phyloP scores from a whole-genome alignment of 2,888 invertebrate genomes.

The Isotomurus palustris region DNA sequence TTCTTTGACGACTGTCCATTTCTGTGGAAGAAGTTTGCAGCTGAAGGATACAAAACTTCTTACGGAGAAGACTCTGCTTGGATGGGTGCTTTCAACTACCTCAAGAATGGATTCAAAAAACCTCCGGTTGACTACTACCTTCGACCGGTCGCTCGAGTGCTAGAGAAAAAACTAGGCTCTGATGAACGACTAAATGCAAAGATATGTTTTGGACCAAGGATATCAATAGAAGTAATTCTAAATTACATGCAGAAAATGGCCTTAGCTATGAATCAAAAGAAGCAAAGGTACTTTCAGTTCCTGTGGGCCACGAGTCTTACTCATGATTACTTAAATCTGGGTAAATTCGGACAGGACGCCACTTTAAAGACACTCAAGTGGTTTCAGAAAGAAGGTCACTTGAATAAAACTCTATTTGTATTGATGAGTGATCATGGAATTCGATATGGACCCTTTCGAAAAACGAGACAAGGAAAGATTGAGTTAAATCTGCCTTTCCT shows the following conservation, averaged over 20 bases:
- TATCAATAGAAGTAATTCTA: constrained; percentile 67
- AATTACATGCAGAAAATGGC: constrained; percentile 66
- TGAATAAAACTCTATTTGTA: constrained; percentile 66
- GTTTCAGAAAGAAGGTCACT: constrained; percentile 54
- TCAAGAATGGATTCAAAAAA: constrained; percentile 68
- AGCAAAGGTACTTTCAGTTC: constrained; percentile 69
- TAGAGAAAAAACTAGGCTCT: constrained; percentile 63
- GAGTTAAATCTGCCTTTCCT: constrained; percentile 84
- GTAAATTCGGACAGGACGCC: constrained; percentile 65
- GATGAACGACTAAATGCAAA: constrained; percentile 61
- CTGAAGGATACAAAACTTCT: constrained; percentile 66
- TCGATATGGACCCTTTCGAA: constrained; percentile 58
- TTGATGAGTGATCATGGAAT: constrained; percentile 75
- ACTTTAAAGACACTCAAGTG: constrained; percentile 59
- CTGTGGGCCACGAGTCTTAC: constrained; percentile 79
- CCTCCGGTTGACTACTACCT: constrained; percentile 81
- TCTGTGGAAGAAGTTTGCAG: constrained; percentile 74
- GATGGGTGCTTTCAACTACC: constrained; percentile 75
- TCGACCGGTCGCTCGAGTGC: constrained; percentile 64
- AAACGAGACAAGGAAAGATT: constrained; percentile 73
- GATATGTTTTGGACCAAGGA: constrained; percentile 59
- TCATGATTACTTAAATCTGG: constrained; percentile 77
- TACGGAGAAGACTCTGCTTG: constrained; percentile 76
- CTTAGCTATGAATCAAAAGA: constrained; percentile 53
- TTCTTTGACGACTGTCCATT: constrained; percentile 76